phyloP scores from a whole-genome alignment of 2,888 invertebrate species.

The Monoplex corrugatus region DNA sequence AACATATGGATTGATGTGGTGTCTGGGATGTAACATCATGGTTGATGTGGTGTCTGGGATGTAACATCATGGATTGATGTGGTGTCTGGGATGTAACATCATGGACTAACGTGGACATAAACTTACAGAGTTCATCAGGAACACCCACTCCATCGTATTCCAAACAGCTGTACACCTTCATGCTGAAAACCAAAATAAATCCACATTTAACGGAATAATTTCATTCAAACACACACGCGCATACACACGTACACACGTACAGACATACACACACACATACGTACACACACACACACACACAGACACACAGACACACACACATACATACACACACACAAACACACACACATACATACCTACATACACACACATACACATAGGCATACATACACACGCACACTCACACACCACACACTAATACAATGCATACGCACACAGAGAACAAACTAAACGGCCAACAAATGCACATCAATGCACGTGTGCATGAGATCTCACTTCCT shows the following conservation, averaged over 20 bases:
- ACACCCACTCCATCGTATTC: slow-evolving; percentile 70
- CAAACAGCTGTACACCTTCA: slow-evolving; percentile 69
- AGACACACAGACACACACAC: slow-evolving; percentile 31
- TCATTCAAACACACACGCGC: neutral
- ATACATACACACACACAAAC: neutral
- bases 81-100: no score
- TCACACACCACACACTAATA: neutral
- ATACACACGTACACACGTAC: slow-evolving; percentile 16
- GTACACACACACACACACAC: slow-evolving; percentile 24
- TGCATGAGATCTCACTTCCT: neutral
- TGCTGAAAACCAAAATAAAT: slow-evolving; percentile 59
- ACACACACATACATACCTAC: neutral
- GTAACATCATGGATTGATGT: no score
- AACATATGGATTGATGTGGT: no score
- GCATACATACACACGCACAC: no score
- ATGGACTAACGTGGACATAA: neutral
- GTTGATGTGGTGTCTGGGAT: no score
- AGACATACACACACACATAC: slow-evolving; percentile 12
- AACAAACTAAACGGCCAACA: no score
- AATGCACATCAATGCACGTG: neutral
- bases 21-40: no score
- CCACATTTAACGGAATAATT: no score
- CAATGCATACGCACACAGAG: neutral
- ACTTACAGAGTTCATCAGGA: slow-evolving; percentile 67
- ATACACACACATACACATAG: neutral